Evolutionary conservation across 2,797 vertebrate species (phyloP).

Genomic region (Atherinosoma microstoma): DNA sequence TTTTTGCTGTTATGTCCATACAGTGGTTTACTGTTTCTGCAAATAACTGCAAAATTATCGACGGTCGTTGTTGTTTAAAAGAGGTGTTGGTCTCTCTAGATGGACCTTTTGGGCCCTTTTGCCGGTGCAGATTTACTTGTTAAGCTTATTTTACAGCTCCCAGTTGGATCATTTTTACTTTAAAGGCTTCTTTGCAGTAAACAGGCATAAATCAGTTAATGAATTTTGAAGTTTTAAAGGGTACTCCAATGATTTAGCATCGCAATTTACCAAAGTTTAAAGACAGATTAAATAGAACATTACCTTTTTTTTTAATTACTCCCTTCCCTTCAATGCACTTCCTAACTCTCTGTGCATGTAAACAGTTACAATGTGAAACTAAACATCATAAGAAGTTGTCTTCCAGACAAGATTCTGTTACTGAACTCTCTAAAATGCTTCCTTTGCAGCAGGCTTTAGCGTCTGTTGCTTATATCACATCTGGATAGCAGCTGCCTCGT

Average conservation of each 20-base stretch:
- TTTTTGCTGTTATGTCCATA: constrained; percentile 23
- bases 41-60: too few species aligned
- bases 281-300: background rate
- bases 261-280: background rate
- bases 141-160: constrained; percentile 10
- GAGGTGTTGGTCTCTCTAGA: constrained; percentile 7
- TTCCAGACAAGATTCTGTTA: background rate
- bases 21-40: constrained; percentile 24
- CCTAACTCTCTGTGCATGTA: too few species aligned
- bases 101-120: constrained; percentile 14
- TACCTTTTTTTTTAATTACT: too few species aligned
- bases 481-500: background rate
- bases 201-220: background rate
- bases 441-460: too few species aligned
- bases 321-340: too few species aligned
- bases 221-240: constrained; percentile 3
- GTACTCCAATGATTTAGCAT: background rate
- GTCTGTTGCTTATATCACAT: background rate
- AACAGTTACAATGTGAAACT: background rate
- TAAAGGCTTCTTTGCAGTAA: background rate
- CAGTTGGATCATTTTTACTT: background rate
- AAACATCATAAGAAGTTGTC: background rate
- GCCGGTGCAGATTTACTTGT: background rate
- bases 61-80: too few species aligned
- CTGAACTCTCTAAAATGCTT: too few species aligned